These are phyloP conservation scores for Ageneiosus marmoratus DNA, from an alignment of 2,113 vertebrate genomes.

Conservation along the genomic window DNA sequence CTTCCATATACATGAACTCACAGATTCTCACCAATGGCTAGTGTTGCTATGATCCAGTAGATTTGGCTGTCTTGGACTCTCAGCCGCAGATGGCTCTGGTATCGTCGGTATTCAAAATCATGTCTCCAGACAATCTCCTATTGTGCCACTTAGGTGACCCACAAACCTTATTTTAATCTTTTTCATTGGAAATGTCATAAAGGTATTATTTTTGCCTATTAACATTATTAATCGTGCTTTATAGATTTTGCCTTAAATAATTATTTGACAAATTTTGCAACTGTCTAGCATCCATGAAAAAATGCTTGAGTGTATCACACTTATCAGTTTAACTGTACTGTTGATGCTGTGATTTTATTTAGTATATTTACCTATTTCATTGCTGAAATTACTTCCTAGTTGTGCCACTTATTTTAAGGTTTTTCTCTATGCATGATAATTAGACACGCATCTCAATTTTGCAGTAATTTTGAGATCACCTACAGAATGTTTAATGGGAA, in stretches of 20 bases:
- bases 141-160: not conserved
- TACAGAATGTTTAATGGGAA: not conserved
- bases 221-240: not conserved
- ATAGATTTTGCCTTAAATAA: not conserved
- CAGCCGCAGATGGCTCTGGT: not conserved
- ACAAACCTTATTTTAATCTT: not conserved
- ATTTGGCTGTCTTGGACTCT: too few species aligned
- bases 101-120: not conserved
- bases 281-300: not conserved
- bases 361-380: too few species aligned
- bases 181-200: not conserved
- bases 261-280: not conserved
- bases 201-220: not conserved
- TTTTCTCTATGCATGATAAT: not conserved
- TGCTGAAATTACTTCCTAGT: not conserved
- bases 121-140: not conserved
- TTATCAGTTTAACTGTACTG: not conserved
- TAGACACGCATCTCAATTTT: not conserved
- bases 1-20: not conserved
- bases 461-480: not conserved
- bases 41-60: not conserved
- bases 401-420: not conserved
- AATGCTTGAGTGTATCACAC: not conserved
- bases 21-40: not conserved
- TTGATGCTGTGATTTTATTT: not conserved